phyloP scores from a whole-genome alignment of 2,888 invertebrate species.

The Pheosia gnoma region DNA sequence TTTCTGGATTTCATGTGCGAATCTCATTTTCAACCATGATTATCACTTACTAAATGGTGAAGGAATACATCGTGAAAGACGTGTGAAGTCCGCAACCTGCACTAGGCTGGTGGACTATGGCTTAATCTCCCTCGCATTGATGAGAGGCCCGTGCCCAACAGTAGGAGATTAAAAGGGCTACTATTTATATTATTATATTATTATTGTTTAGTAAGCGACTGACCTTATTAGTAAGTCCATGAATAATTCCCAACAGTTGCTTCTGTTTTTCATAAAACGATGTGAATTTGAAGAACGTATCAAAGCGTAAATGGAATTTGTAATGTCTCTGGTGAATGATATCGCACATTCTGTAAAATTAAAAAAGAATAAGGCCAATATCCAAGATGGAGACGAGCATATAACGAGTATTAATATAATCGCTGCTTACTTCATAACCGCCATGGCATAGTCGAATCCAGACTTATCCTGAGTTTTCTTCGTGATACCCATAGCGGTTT shows the following conservation, averaged over 20 bases:
- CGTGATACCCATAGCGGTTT: constrained; percentile 93
- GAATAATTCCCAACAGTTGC: constrained; percentile 87
- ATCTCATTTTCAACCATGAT: too few relatives aligned
- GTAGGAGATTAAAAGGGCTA: too few relatives aligned
- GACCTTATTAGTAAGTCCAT: constrained; percentile 90
- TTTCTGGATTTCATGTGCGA: too few relatives aligned
- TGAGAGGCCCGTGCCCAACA: too few relatives aligned
- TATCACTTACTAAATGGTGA: too few relatives aligned
- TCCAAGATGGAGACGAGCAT: neutral
- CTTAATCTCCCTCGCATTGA: too few relatives aligned
- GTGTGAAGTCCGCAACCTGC: too few relatives aligned
- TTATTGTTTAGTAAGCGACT: neutral
- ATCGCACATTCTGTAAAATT: constrained; percentile 87
- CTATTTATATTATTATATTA: neutral
- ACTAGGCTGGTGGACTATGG: too few relatives aligned
- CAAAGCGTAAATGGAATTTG: constrained; percentile 89
- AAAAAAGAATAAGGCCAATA: neutral
- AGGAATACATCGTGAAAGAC: too few relatives aligned
- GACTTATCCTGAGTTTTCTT: constrained; percentile 88
- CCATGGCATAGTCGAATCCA: constrained; percentile 92
- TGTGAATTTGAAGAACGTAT: constrained; percentile 88
- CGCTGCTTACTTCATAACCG: constrained; percentile 89
- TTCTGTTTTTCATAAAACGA: constrained; percentile 88
- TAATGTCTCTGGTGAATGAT: constrained; percentile 91
- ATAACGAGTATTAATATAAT: neutral